Percentiles rank a stretch among this genome's conserved stretches.
These are phyloP conservation scores for Gambelia wislizenii DNA, from an alignment of 2,797 vertebrate species.

Conservation along the genomic window DNA sequence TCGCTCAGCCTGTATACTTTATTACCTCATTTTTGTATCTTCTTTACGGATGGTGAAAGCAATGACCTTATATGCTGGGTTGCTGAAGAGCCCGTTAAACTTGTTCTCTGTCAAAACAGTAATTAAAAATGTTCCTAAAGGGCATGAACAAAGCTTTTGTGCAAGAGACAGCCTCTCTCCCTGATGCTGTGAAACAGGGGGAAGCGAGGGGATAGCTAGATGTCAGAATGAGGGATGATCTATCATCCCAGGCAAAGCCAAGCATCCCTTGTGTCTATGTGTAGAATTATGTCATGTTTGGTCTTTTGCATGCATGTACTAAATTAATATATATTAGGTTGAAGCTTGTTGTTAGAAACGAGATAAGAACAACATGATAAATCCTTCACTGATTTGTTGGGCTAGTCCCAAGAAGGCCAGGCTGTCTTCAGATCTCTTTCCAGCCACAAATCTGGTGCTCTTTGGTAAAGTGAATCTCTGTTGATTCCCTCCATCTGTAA, in stretches of 20 bases:
- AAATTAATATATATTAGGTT: slow-evolving; percentile 62
- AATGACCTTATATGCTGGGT: slow-evolving; percentile 71
- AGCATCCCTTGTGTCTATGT: not conserved
- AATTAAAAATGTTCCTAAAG: slow-evolving; percentile 73
- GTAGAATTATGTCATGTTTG: slow-evolving; percentile 37
- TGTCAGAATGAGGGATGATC: not conserved
- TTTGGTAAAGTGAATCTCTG: not conserved
- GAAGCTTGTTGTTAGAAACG: fast-evolving
- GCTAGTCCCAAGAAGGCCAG: not conserved
- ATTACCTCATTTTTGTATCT: slow-evolving; percentile 75
- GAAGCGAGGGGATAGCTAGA: slow-evolving; percentile 10
- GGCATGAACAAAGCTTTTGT: slow-evolving; percentile 54
- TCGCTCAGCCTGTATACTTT: slow-evolving; percentile 71
- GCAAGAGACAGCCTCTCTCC: slow-evolving; percentile 39
- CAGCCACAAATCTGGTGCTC: not conserved
- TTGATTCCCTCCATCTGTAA: not conserved
- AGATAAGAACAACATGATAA: slow-evolving; percentile 4
- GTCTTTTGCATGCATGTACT: slow-evolving; percentile 62
- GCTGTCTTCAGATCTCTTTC: not conserved
- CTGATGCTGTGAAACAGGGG: not conserved
- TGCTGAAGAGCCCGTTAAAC: slow-evolving; percentile 68
- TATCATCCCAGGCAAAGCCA: not conserved
- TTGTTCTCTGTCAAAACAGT: slow-evolving; percentile 73
- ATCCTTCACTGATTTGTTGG: not conserved
- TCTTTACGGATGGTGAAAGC: slow-evolving; percentile 70